Evolutionary conservation across 2,888 invertebrate species (phyloP).

Genomic region (Lasioglossum villosulum): DNA sequence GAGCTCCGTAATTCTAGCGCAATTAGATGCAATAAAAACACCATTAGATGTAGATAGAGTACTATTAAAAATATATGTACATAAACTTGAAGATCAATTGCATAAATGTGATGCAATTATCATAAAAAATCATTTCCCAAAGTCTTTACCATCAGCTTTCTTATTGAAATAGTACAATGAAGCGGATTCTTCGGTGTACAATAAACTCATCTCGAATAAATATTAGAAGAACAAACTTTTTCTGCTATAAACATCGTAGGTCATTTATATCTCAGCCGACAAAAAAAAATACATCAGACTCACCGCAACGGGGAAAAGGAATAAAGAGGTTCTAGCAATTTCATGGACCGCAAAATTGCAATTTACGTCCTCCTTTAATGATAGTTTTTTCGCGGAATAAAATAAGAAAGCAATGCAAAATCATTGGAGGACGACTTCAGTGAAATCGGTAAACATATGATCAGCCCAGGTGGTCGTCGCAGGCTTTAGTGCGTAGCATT

Average conservation of each 20-base stretch:
- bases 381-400: neutral
- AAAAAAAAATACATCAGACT: neutral
- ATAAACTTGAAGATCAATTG: no score
- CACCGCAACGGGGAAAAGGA: neutral
- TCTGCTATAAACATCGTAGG: neutral
- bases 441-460: neutral
- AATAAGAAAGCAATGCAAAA: neutral
- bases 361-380: neutral
- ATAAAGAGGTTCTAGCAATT: neutral
- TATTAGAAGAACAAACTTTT: neutral
- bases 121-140: neutral
- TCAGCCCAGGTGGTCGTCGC: neutral
- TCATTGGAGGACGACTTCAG: neutral
- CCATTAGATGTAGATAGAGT: neutral
- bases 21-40: neutral
- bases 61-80: no score
- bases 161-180: neutral
- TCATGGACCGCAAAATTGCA: neutral
- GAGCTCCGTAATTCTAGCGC: no score
- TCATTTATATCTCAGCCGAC: no score
- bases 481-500: neutral
- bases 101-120: no score
- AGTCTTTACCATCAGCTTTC: neutral
- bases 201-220: neutral
- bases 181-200: rapidly evolving